Evolutionary conservation across 1,140 invertebrate genomes (phyloP).

Genomic region (Nymphalis io): DNA sequence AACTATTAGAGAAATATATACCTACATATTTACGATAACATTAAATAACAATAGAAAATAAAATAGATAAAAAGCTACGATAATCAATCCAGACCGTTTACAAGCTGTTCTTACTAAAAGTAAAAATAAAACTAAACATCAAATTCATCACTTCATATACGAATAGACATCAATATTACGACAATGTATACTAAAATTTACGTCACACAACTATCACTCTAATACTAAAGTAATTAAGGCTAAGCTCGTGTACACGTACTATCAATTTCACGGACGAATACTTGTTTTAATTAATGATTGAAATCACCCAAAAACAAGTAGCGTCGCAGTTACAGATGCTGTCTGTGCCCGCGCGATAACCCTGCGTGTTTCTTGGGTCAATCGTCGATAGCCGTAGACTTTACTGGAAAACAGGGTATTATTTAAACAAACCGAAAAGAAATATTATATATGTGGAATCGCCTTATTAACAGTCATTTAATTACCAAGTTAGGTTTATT

Average conservation of each 20-base stretch:
- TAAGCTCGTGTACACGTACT: background rate
- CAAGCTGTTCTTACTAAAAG: background rate
- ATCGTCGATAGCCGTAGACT: constrained; percentile 16
- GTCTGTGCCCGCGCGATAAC: constrained; percentile 32
- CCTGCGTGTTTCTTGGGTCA: constrained; percentile 33
- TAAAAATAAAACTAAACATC: background rate
- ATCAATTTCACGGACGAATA: constrained; percentile 28
- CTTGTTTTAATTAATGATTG: constrained; percentile 32
- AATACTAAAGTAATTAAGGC: background rate
- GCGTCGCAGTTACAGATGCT: constrained; percentile 26
- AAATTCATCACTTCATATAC: background rate
- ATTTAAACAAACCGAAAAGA: constrained; percentile 2
- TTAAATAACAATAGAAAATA: too few relatives aligned
- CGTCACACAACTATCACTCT: constrained; percentile 5
- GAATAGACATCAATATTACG: constrained; percentile 6
- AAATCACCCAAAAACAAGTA: constrained; percentile 35
- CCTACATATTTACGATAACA: too few relatives aligned
- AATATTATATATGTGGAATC: background rate
- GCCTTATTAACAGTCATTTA: background rate
- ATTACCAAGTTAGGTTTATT: background rate
- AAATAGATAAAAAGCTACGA: background rate
- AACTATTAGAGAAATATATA: too few relatives aligned
- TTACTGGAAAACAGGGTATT: constrained; percentile 24
- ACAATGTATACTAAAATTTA: background rate
- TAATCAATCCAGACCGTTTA: background rate